These are phyloP conservation scores for Triplophysa bombifrons DNA, from an alignment of 2,797 vertebrate species.

Conservation along the genomic window DNA sequence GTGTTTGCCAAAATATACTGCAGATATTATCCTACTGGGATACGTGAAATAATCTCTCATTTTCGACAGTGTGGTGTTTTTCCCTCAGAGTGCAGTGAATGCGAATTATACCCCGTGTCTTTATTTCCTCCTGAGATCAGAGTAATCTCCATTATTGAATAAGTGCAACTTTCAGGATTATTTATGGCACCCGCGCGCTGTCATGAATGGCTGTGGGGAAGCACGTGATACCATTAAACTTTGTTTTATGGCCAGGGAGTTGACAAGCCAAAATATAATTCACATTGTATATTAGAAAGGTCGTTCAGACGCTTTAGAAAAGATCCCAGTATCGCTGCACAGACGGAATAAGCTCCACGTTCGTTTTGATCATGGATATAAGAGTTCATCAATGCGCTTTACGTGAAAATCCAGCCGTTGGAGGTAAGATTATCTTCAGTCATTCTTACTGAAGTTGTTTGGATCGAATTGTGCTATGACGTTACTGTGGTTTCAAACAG, in stretches of 20 bases:
- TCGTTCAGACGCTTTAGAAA: conserved; percentile 94
- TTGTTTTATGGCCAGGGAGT: conserved; percentile 99
- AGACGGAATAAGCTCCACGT: conserved; percentile 71
- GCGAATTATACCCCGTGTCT: conserved; percentile 44
- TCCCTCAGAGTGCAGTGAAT: conserved; percentile 30
- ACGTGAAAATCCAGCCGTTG: conserved; percentile 67
- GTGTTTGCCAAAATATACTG: neutral
- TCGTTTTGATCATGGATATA: conserved; percentile 70
- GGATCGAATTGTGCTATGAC: conserved; percentile 28
- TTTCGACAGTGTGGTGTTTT: neutral
- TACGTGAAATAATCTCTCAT: neutral
- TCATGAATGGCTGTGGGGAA: conserved; percentile 96
- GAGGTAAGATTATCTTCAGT: conserved; percentile 84
- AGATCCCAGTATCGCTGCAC: conserved; percentile 81
- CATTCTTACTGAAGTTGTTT: conserved; percentile 56
- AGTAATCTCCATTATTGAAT: conserved; percentile 80
- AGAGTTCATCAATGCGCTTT: conserved; percentile 66
- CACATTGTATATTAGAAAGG: conserved; percentile 99
- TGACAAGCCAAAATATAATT: conserved; percentile 99
- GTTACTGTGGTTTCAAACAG: conserved; percentile 62
- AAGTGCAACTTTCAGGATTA: conserved; percentile 96
- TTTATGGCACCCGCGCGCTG: conserved; percentile 93
- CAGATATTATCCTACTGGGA: neutral
- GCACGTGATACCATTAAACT: conserved; percentile 99
- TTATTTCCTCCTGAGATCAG: conserved; percentile 70